Percentiles rank a stretch among this genome's conserved stretches.
phyloP scores from a whole-genome alignment of 2,113 vertebrate species.

The Chinchilla lanigera region DNA sequence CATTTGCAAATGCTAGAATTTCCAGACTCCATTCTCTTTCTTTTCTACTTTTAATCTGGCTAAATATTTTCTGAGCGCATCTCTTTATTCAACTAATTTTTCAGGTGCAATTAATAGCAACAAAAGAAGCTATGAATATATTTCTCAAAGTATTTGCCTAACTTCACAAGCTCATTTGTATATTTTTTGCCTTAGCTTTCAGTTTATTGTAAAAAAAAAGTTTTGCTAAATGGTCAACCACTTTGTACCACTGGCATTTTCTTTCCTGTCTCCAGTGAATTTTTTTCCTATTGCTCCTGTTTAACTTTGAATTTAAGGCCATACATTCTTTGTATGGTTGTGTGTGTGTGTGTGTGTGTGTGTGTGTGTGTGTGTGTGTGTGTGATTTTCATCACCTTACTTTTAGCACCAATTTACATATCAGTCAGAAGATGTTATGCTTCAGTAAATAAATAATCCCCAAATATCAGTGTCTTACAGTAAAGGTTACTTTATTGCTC shows the following conservation, averaged over 20 bases:
- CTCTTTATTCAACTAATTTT: slow-evolving; percentile 4
- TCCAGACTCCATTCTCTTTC: not conserved
- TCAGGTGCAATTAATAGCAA: slow-evolving; percentile 26
- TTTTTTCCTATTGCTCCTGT: not conserved
- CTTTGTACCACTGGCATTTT: not conserved
- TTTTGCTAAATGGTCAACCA: not conserved
- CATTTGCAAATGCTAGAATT: not conserved
- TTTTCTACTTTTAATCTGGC: slow-evolving; percentile 21
- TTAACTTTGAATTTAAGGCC: not conserved
- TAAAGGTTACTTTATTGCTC: not conserved
- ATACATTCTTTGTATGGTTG: not conserved
- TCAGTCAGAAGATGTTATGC: not conserved
- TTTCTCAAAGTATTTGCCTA: not conserved
- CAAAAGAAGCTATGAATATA: not conserved
- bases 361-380: not conserved
- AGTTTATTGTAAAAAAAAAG: not conserved
- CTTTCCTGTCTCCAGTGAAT: not conserved
- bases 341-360: not conserved
- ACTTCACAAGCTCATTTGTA: not conserved
- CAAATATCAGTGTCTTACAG: not conserved
- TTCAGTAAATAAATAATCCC: not conserved
- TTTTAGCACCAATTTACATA: not conserved
- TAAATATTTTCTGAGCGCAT: slow-evolving; percentile 33
- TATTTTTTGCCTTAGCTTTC: not conserved
- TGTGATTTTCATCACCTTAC: not conserved